A percentile compares a stretch with the other conserved stretches of the same genome.
Conservation (phyloP, 2,113 vertebrate species). For the human region GRCh38 chr18:67792001-67792500, state of each 20-base stretch:
- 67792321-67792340: background rate
- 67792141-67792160: background rate
- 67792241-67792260: background rate
- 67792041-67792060: background rate
- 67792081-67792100: background rate
- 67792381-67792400: background rate
- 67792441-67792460: background rate
- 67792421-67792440: background rate
- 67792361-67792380: background rate
- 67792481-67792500: background rate
- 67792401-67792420: background rate
- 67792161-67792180: background rate
- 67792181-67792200: background rate
- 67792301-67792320: background rate
- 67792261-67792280: background rate
- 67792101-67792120: background rate
- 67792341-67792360: background rate
- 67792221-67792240: background rate
- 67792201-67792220: background rate
- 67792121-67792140: background rate
- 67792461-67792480: background rate
- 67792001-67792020: background rate
- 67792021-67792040: background rate
- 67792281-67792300: background rate
- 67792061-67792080: background rate